Evolutionary conservation across 1,140 invertebrate species (phyloP).

Genomic region (Plodia interpunctella): DNA sequence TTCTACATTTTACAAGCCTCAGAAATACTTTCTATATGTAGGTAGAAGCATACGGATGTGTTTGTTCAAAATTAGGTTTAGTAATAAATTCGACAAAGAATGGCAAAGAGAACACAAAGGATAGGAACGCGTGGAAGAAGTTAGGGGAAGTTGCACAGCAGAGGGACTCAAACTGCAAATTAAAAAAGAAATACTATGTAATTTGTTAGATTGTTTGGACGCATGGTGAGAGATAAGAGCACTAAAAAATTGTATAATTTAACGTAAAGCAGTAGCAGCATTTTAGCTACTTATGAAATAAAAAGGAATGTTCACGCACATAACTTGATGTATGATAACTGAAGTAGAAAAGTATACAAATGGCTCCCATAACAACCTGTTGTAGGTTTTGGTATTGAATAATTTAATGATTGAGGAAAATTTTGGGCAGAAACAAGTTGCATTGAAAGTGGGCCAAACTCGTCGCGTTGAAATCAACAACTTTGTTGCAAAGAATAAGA

Average conservation of each 20-base stretch:
- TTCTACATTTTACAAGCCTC: not conserved
- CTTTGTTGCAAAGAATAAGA: no score
- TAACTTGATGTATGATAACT: slow-evolving; percentile 14
- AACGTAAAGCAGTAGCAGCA: not conserved
- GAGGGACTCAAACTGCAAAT: no score
- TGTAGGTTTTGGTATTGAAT: slow-evolving; percentile 11
- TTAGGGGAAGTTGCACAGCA: no score
- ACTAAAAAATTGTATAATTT: no score
- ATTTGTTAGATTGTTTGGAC: no score
- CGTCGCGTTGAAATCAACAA: no score
- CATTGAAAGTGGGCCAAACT: slow-evolving; percentile 8
- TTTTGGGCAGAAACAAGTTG: not conserved
- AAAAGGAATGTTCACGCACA: slow-evolving; percentile 13
- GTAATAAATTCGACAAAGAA: no score
- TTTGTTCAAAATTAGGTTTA: no score
- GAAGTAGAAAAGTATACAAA: slow-evolving; percentile 18
- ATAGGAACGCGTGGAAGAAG: no score
- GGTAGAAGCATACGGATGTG: not conserved
- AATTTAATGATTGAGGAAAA: slow-evolving; percentile 17
- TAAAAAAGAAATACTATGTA: no score
- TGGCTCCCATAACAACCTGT: slow-evolving; percentile 14
- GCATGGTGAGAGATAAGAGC: no score
- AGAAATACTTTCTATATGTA: not conserved
- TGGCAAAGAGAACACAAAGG: no score
- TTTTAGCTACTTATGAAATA: slow-evolving; percentile 14